A percentile compares a stretch with the other conserved stretches of the same genome.
These are phyloP conservation scores for Micrasema minimum DNA, from an alignment of 1,140 invertebrate genomes.

Conservation along the genomic window DNA sequence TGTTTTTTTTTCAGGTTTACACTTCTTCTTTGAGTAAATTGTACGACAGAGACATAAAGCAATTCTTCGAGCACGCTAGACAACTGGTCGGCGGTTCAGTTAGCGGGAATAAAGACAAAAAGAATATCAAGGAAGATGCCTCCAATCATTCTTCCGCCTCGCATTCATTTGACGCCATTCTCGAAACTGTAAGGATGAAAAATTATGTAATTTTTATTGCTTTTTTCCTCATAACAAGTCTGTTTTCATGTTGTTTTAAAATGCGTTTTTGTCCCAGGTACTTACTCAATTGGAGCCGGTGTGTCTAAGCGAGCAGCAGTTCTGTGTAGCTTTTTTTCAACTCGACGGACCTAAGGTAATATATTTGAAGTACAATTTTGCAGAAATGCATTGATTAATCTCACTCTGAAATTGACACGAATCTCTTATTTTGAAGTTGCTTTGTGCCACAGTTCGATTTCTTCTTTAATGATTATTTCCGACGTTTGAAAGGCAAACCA, in stretches of 20 bases:
- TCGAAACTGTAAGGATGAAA: slow-evolving; percentile 59
- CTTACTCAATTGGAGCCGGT: slow-evolving; percentile 90
- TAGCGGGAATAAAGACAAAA: slow-evolving; percentile 47
- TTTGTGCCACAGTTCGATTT: too few relatives aligned
- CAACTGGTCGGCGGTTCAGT: slow-evolving; percentile 55
- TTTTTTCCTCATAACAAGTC: too few relatives aligned
- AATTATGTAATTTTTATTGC: too few relatives aligned
- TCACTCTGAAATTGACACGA: too few relatives aligned
- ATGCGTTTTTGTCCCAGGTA: slow-evolving; percentile 72
- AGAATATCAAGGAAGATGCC: slow-evolving; percentile 47
- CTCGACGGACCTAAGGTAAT: slow-evolving; percentile 69
- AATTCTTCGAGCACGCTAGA: slow-evolving; percentile 82
- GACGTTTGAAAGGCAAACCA: too few relatives aligned
- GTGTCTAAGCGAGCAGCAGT: slow-evolving; percentile 94
- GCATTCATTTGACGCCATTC: slow-evolving; percentile 60
- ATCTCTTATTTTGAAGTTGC: too few relatives aligned
- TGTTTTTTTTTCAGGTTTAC: slow-evolving; percentile 71
- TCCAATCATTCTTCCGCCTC: slow-evolving; percentile 50
- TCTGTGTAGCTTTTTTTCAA: slow-evolving; percentile 94
- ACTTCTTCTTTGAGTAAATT: slow-evolving; percentile 81
- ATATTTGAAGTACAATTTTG: too few relatives aligned
- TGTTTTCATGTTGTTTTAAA: slow-evolving; percentile 4
- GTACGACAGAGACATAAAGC: slow-evolving; percentile 85
- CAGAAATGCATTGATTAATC: too few relatives aligned
- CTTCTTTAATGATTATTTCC: too few relatives aligned